Percentiles rank a stretch among this genome's conserved stretches.
These are phyloP conservation scores for Apostichopus californicus DNA, from an alignment of 35 echinoderm and acorn worm genomes.

Conservation along the genomic window DNA sequence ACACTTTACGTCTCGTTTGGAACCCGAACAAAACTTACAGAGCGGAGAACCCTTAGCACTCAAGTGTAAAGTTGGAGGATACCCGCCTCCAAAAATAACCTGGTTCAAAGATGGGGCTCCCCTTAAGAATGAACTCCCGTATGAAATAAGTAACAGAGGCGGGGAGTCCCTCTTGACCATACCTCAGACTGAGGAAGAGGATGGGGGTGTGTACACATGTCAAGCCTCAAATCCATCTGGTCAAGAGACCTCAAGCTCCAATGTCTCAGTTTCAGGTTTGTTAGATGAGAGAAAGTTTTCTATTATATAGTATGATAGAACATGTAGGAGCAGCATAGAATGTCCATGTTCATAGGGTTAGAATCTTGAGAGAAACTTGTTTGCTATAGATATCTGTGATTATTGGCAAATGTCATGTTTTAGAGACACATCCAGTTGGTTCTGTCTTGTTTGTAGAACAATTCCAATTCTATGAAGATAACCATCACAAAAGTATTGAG, in stretches of 20 bases:
- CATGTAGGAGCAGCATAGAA: no score
- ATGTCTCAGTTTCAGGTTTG: constrained; percentile 48
- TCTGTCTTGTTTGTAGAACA: no score
- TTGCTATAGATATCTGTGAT: no score
- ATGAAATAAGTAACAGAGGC: constrained; percentile 53
- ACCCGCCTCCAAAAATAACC: constrained; percentile 53
- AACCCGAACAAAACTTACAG: constrained; percentile 22
- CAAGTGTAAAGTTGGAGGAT: constrained; percentile 60
- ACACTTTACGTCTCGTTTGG: constrained; percentile 58
- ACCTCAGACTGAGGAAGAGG: constrained; percentile 42
- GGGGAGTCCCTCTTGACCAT: constrained; percentile 37
- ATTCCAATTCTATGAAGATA: no score
- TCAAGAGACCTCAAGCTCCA: constrained; percentile 42
- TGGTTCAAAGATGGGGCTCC: constrained; percentile 56
- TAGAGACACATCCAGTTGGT: no score
- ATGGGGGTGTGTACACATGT: constrained; percentile 58
- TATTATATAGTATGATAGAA: no score
- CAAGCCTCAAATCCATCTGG: constrained; percentile 60
- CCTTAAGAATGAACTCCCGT: constrained; percentile 58
- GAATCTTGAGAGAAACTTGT: no score
- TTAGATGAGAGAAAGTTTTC: background rate
- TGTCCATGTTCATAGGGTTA: no score
- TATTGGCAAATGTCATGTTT: no score
- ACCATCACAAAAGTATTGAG: no score
- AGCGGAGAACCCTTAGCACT: constrained; percentile 54